Percentiles rank a stretch among this genome's conserved stretches.
Evolutionary conservation across 2,113 vertebrate genomes (phyloP).

Genomic region (Burhinus bistriatus): DNA sequence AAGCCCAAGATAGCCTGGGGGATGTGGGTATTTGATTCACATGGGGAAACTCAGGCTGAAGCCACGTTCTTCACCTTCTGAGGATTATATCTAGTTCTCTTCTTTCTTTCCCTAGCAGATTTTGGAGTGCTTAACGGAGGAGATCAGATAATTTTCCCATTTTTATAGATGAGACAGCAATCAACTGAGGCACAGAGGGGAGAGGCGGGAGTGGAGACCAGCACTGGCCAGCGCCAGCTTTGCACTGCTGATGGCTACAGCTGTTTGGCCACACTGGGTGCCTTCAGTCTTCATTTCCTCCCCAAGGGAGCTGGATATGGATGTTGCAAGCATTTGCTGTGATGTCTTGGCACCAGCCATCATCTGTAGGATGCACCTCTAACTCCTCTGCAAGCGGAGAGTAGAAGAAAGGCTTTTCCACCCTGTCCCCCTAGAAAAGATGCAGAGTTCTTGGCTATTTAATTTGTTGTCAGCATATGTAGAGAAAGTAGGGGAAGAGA

Average conservation of each 20-base stretch:
- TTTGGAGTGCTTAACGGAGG: not conserved
- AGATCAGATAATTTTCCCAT: not conserved
- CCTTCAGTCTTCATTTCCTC: not conserved
- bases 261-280: not conserved
- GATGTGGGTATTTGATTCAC: not conserved
- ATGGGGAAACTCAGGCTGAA: not conserved
- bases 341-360: not conserved
- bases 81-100: not conserved
- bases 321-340: not conserved
- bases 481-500: not conserved
- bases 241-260: not conserved
- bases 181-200: not conserved
- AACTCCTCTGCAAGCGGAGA: not conserved
- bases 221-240: not conserved
- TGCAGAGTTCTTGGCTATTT: not conserved
- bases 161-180: not conserved
- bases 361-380: not conserved
- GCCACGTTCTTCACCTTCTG: not conserved
- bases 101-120: not conserved
- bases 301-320: not conserved
- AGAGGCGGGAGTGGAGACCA: not conserved
- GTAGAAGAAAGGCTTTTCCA: not conserved
- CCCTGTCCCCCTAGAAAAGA: not conserved
- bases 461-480: not conserved
- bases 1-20: not conserved